Conservation (phyloP, 1,140 invertebrate genomes). For the Drosophila eugracilis region DNA sequence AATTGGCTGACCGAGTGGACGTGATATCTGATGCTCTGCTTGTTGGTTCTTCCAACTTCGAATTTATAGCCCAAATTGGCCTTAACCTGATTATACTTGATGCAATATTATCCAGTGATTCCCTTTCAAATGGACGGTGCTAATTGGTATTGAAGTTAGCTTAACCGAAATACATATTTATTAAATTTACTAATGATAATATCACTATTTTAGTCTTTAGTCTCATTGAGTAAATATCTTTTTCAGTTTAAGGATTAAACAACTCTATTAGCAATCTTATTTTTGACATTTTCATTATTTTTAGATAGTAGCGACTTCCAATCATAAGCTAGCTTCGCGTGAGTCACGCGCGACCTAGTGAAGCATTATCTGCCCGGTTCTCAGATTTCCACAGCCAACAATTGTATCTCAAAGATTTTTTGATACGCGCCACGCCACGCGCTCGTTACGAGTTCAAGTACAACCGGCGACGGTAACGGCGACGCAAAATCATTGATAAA, state of each 20-base stretch:
- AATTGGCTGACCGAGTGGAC: conserved; percentile 34
- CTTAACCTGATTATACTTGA: conserved; percentile 23
- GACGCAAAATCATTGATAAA: conserved; percentile 59
- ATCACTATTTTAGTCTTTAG: too few relatives aligned
- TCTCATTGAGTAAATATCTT: too few relatives aligned
- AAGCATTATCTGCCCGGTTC: conserved; percentile 36
- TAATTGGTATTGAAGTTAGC: not conserved
- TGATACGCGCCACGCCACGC: conserved; percentile 40
- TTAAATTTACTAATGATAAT: too few relatives aligned
- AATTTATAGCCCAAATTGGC: conserved; percentile 17
- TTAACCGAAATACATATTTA: too few relatives aligned
- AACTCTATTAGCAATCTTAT: too few relatives aligned
- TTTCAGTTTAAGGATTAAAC: too few relatives aligned
- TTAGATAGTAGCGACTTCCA: too few relatives aligned
- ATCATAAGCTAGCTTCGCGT: conserved; percentile 6
- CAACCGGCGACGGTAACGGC: conserved; percentile 71
- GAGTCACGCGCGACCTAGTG: conserved; percentile 27
- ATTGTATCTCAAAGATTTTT: conserved; percentile 28
- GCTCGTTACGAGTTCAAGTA: conserved; percentile 67
- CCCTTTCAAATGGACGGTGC: conserved; percentile 1
- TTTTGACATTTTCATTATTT: not conserved
- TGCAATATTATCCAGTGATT: not conserved
- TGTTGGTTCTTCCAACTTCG: conserved; percentile 15
- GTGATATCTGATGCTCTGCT: conserved; percentile 27
- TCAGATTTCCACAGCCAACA: conserved; percentile 33